Base-by-base conservation (phyloP, 2,113 vertebrate species). In the Limanda limanda region DNA sequence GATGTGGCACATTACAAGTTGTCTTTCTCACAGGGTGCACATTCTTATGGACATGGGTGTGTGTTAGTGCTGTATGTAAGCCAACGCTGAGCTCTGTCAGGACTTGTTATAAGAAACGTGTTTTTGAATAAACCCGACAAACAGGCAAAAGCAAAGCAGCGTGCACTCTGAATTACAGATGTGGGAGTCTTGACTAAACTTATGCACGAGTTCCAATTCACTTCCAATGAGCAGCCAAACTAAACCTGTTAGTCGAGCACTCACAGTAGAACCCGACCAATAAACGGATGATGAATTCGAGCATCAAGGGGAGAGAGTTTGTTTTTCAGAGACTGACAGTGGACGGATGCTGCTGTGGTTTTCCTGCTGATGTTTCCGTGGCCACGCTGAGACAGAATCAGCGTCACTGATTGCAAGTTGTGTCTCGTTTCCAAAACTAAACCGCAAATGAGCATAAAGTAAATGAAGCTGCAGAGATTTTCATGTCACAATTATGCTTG, bases 51-150 rank as follows among this genome's bases (percentile, higher is more conserved):
- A 11, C 4, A 21, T 71, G 68, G 55, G 74, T 37, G 68, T 84
- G 68, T 84, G 55, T 76, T 56, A 20, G 14, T 24, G 15, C 18
- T 83, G 74, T n/a, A 31, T 20, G 40, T 37, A 48, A 74, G 66
- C 17, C 80, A 68, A 59, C 7, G 10, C 4, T 9, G 54, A 62
- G 23, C 23, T 68, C 8, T 85, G 89, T 77, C 60, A 48, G 55
- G 60, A 81, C 85, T 47, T 82, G 83, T 70, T 54, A 8, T 1
- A 24, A 68, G 47, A 71, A 71, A 59, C 37, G 13, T 11, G 9
- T 9, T 51, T 51, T n/a, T 59, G 58, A 79, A 73, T 42, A 54
- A 76, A 47, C 15, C 59, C 4, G 61, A 42, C 27, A 58, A 73
- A 66, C 59, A 64, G 45, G 56, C 25, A 48, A 4, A 72, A 52